A percentile compares a stretch with the other conserved stretches of the same genome.
phyloP scores from a whole-genome alignment of 2,888 invertebrate genomes.

The Crocallis elinguaria region DNA sequence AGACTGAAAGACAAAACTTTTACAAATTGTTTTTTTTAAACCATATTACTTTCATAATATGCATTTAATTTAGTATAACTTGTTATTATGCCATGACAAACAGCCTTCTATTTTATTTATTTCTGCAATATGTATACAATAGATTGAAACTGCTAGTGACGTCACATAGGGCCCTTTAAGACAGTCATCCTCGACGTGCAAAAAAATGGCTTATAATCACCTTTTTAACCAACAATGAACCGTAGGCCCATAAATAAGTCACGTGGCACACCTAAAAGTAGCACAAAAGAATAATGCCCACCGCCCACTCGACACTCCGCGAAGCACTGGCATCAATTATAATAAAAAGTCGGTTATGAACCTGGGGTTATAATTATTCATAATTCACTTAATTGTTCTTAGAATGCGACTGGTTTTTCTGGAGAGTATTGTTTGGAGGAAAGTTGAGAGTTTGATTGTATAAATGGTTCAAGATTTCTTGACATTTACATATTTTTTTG shows the following conservation, averaged over 20 bases:
- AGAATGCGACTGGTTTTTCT: conserved; percentile 16
- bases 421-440: conserved; percentile 2
- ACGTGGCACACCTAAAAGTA: conserved; percentile 1
- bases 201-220: neutral
- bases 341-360: conserved; percentile 15
- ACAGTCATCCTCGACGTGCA: too few species aligned
- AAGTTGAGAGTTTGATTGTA: neutral
- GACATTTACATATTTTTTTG: neutral
- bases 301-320: conserved; percentile 6
- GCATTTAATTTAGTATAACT: too few species aligned
- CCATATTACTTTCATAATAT: too few species aligned
- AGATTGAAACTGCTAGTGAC: too few species aligned
- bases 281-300: conserved; percentile 12
- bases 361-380: conserved; percentile 15
- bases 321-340: conserved; percentile 23
- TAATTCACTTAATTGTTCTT: conserved; percentile 37
- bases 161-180: too few species aligned
- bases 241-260: conserved; percentile 8
- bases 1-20: too few species aligned
- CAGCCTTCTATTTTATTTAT: too few species aligned
- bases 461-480: too few species aligned
- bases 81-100: too few species aligned
- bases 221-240: neutral
- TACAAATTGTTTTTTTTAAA: too few species aligned
- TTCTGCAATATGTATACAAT: too few species aligned